Percentiles rank a stretch among this genome's conserved stretches.
Evolutionary conservation across 2,797 vertebrate species (phyloP).

Genomic region (Serranus cabrilla): DNA sequence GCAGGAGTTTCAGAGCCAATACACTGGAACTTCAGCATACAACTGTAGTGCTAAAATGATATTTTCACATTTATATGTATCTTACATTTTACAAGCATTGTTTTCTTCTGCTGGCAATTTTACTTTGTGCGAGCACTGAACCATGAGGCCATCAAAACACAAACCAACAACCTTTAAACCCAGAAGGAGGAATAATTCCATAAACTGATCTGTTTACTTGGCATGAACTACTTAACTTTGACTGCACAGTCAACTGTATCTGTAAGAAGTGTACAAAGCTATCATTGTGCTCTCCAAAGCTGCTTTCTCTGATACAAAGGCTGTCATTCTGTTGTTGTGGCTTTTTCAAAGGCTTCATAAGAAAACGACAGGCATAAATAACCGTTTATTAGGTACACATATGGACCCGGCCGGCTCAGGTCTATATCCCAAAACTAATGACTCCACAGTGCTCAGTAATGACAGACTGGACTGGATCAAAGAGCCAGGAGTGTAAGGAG

Average conservation of each 20-base stretch:
- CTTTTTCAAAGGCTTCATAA: not conserved
- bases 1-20: too few species aligned
- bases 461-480: constrained; percentile 41
- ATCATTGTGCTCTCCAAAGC: not conserved
- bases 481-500: constrained; percentile 25
- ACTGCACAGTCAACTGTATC: not conserved
- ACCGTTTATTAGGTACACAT: not conserved
- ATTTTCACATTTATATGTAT: too few species aligned
- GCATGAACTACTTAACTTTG: not conserved
- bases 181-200: constrained; percentile 17
- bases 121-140: constrained; percentile 20
- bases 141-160: constrained; percentile 19
- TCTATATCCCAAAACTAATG: constrained; percentile 23
- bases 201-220: constrained; percentile 3
- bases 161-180: constrained; percentile 2
- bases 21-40: too few species aligned
- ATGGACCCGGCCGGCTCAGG: not conserved
- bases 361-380: not conserved
- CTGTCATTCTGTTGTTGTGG: not conserved
- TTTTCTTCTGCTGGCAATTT: constrained; percentile 5
- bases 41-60: too few species aligned
- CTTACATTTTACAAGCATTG: not conserved
- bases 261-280: not conserved
- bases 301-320: not conserved
- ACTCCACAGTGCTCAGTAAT: constrained; percentile 24